Evolutionary conservation across 2,797 vertebrate species (phyloP).

Genomic region (Argyrosomus regius): DNA sequence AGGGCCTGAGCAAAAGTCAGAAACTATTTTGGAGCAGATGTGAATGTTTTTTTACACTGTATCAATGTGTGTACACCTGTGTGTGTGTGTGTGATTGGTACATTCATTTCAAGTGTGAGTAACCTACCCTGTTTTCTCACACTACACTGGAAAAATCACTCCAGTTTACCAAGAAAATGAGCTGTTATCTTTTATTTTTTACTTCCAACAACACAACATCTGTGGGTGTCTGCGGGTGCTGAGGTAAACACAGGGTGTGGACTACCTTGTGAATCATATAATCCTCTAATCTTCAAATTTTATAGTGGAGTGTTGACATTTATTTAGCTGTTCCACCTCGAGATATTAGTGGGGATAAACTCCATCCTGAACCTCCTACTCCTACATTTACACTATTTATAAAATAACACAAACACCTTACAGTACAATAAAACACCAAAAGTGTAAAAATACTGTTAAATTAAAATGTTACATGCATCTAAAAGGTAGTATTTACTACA

Average conservation of each 20-base stretch:
- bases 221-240: not conserved
- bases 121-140: not conserved
- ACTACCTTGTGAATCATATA: not conserved
- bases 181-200: not conserved
- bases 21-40: not conserved
- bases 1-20: constrained; percentile 55
- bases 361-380: not conserved
- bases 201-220: not conserved
- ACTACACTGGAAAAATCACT: not conserved
- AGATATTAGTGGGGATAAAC: not conserved
- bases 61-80: not conserved
- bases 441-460: not conserved
- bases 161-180: constrained; percentile 2
- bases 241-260: not conserved
- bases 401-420: not conserved
- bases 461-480: not conserved
- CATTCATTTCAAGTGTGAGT: not conserved
- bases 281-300: not conserved
- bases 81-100: not conserved
- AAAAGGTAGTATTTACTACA: not conserved
- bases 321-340: not conserved
- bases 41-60: not conserved
- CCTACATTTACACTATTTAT: not conserved
- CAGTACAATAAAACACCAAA: not conserved
- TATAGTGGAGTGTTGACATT: not conserved